Base-by-base conservation (phyloP, 2,113 vertebrate species). In the Erinaceus europaeus region DNA sequence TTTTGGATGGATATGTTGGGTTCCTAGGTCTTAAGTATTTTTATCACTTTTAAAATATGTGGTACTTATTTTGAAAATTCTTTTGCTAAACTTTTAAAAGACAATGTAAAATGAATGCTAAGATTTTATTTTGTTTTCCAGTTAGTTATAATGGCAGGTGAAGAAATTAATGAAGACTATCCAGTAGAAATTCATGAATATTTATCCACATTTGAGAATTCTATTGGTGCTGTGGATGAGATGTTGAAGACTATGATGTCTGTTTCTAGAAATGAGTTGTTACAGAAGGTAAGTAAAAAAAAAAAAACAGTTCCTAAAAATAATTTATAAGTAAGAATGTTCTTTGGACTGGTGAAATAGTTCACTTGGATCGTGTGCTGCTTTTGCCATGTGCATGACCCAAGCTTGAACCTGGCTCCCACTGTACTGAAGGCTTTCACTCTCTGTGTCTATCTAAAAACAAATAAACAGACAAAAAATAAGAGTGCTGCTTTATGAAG, bases 111-210 rank as follows among this genome's bases (percentile, higher is more conserved):
- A 50, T 27, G n/a, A 93, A 74, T 84, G 69, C 68, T 95, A 86
- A 94, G 50, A 52, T 27, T 95, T 89, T 86, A 55, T 94, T 94
- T 94, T 94, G 11, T 27, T 78, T 92, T 46, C 64, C 76, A 94
- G 34, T 92, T 95, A 94, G 73, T 89, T 79, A 84, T 93, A 87
- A 97, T 98, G 97, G 97, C 97, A 36, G 96, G 95, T 55, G 96
- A 96, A 75, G 97, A 97, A 74, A 89, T 27, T 29, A 92, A 44
- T 0, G 99, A 99, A 77, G 98, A 99, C 36, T 99, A 98, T 55
- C 99, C 99, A 5, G 93, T 97, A n/a, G 99, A 99, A 95, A 99
- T 99, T 62, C 98, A 98, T 14, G 98, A 99, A 20, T 98, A 98
- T 92, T 98, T 99, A 11, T 92, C 90, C 48, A 89, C 96, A 4